Evolutionary conservation across 2,113 vertebrate genomes (phyloP), one percentile per base, ranked within the genome.

Genomic region (Equus quagga): DNA sequence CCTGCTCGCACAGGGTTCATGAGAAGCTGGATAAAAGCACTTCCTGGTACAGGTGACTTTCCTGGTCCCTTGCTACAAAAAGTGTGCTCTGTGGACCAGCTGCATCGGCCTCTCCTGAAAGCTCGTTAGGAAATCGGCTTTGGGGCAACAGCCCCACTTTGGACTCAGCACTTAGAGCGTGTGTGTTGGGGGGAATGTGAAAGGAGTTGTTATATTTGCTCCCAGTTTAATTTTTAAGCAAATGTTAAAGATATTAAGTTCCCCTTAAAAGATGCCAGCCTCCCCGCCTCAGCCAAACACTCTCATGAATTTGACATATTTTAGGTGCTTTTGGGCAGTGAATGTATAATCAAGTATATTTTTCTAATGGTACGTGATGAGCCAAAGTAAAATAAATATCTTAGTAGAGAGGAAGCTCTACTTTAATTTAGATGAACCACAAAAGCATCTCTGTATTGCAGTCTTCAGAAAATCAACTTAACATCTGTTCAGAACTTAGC

Each of bases 341-440:
- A 86, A 49, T 60, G 23, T 36, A 69, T 85, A 73, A 17, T 21
- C 24, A 92, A 75, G 33, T 23, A n/a, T 73, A 28, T 84, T 86
- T 97, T 92, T 80, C 91, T 89, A 64, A 80, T 31, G 58, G n/a
- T 60, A 7, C 17, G 12, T 24, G 64, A 54, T 76, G 6, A 92
- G 28, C 33, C 83, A 58, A 89, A 81, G n/a, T 76, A 21, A 88
- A 91, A 69, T 36, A 2, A 60, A 4, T 79, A 62, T 44, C 44
- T 85, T 60, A 81, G 51, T 44, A 21, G 11, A 94, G 24, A 76
- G 36, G 26, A 95, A 60, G 26, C 14, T 86, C n/a, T 46, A 33
- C 12, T 93, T 86, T 36, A 88, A 84, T 80, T 92, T 81, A 76
- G 85, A 88, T 73, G 76, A 84, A 21, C 8, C 92, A 79, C 23